These are phyloP conservation scores for Columba guinea DNA, from an alignment of 2,797 vertebrate genomes.

Conservation along the genomic window DNA sequence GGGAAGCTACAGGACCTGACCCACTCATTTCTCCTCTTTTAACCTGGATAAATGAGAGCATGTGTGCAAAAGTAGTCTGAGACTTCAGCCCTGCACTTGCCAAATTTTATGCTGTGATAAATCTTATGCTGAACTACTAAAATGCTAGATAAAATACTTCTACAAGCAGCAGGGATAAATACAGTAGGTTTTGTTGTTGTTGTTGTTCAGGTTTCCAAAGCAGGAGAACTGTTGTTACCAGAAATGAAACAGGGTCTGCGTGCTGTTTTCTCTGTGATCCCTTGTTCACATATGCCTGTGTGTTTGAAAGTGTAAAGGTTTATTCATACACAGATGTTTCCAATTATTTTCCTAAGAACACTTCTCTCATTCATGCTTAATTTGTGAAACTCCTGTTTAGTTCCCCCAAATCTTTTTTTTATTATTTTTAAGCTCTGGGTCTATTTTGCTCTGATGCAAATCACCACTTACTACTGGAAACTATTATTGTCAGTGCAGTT, in stretches of 20 bases:
- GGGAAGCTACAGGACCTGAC: neutral
- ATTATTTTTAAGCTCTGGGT: neutral
- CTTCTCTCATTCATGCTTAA: neutral
- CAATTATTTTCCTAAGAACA: neutral
- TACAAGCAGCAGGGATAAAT: neutral
- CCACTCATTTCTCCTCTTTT: neutral
- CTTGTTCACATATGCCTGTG: neutral
- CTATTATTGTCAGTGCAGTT: neutral
- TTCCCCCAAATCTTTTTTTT: neutral
- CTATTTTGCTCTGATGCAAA: neutral
- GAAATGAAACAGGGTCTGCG: neutral
- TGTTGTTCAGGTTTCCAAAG: neutral
- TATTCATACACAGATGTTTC: conserved; percentile 18
- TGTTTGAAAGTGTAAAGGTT: neutral
- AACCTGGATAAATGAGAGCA: neutral
- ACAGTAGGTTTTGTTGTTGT: neutral
- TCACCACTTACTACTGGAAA: neutral
- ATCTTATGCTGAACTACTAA: neutral
- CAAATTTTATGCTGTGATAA: neutral
- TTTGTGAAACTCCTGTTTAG: neutral
- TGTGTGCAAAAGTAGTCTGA: neutral
- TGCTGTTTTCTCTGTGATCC: neutral
- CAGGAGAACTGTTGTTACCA: neutral
- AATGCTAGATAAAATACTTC: neutral
- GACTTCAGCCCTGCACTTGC: neutral